Conservation (phyloP, 2,888 invertebrate genomes). For the Dolichomitus sp. region DNA sequence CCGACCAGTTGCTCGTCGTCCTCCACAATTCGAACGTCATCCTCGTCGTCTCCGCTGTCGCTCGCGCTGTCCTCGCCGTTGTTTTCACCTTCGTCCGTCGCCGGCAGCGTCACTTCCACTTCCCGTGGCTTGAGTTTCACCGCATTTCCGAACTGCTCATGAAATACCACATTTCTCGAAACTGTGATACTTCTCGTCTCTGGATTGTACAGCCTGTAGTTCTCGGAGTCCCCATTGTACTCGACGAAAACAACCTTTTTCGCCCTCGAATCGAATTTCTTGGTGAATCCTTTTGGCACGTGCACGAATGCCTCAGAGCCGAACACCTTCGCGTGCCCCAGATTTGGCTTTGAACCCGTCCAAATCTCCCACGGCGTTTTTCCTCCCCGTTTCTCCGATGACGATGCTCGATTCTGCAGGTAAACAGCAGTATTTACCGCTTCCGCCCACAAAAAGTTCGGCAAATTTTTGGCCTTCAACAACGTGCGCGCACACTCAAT, state of each 20-base stretch:
- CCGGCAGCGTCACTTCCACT: neutral
- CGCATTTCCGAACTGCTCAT: conserved; percentile 1
- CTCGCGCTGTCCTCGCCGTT: too few relatives aligned
- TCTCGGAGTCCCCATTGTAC: conserved; percentile 36
- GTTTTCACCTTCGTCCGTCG: neutral
- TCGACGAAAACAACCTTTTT: conserved; percentile 65
- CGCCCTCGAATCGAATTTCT: conserved; percentile 67
- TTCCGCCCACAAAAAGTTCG: conserved; percentile 71
- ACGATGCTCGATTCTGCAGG: conserved; percentile 58
- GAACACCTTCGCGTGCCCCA: conserved; percentile 60
- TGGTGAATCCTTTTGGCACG: conserved; percentile 58
- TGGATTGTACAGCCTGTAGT: conserved; percentile 46
- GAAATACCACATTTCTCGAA: conserved; percentile 37
- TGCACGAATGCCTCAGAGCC: conserved; percentile 62
- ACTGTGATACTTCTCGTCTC: neutral
- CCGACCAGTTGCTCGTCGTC: too few relatives aligned
- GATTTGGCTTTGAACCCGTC: conserved; percentile 63
- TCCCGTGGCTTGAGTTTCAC: too few relatives aligned
- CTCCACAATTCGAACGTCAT: too few relatives aligned
- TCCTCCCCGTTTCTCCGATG: conserved; percentile 29
- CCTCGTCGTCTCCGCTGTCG: too few relatives aligned
- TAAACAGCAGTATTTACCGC: conserved; percentile 71
- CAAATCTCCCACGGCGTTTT: conserved; percentile 65
- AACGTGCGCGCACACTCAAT: conserved; percentile 65
- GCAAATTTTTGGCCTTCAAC: conserved; percentile 56